Percentiles rank a stretch among this genome's conserved stretches.
Conservation (phyloP, 2,888 invertebrate species). For the Noctua janthe region DNA sequence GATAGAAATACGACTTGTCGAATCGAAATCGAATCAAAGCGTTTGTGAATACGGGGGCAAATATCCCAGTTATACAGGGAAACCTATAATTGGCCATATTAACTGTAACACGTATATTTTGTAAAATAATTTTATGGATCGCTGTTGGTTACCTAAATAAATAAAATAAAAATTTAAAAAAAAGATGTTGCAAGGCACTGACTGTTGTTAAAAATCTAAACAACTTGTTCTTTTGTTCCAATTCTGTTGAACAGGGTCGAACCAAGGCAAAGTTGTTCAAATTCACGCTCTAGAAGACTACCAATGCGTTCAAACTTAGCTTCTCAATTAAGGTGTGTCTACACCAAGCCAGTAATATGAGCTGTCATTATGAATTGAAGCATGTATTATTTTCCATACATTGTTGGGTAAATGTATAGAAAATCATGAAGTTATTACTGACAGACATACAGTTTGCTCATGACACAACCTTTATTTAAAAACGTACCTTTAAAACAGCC, state of each 20-base stretch:
- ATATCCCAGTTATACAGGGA: no score
- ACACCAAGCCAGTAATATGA: background rate
- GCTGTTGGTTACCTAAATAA: no score
- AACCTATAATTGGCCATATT: no score
- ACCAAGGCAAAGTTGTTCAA: background rate
- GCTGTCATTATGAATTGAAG: background rate
- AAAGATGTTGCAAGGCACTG: background rate
- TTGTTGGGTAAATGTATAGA: slow-evolving; percentile 10
- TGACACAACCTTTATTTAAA: slow-evolving; percentile 27
- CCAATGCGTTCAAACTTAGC: background rate
- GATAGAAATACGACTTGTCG: no score
- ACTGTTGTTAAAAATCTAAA: background rate
- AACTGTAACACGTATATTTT: no score
- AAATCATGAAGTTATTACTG: background rate
- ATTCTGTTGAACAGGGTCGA: background rate
- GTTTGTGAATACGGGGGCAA: no score
- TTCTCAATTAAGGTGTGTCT: slow-evolving; percentile 20
- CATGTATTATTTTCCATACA: slow-evolving; percentile 1
- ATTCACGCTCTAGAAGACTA: background rate
- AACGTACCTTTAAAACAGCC: slow-evolving; percentile 29
- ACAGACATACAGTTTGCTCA: background rate
- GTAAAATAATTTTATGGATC: no score
- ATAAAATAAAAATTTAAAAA: no score
- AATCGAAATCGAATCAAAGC: no score
- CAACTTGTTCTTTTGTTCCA: background rate